Evolutionary conservation across 1,140 invertebrate species (phyloP).

Genomic region (Zaprionus camerounensis): DNA sequence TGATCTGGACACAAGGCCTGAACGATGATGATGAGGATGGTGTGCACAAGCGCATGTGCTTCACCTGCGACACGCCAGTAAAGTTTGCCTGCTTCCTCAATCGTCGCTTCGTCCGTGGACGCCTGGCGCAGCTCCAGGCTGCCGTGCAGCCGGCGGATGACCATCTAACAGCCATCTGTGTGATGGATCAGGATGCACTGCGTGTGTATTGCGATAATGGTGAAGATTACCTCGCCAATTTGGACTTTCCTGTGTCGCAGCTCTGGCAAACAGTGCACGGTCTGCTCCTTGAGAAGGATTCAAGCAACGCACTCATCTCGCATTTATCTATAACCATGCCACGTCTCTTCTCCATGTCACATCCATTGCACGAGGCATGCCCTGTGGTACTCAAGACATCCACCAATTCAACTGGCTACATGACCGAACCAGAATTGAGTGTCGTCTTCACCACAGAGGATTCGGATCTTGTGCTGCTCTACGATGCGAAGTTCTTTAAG

Average conservation of each 20-base stretch:
- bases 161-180: slow-evolving; percentile 70
- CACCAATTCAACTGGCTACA: slow-evolving; percentile 84
- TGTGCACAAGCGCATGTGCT: slow-evolving; percentile 87
- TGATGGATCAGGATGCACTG: slow-evolving; percentile 88
- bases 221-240: slow-evolving; percentile 91
- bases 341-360: slow-evolving; percentile 92
- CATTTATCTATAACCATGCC: slow-evolving; percentile 85
- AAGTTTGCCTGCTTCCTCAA: slow-evolving; percentile 91
- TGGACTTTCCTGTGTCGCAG: slow-evolving; percentile 93
- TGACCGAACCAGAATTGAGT: slow-evolving; percentile 87
- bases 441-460: slow-evolving; percentile 87
- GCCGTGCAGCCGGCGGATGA: slow-evolving; percentile 57
- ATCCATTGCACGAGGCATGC: slow-evolving; percentile 95
- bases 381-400: slow-evolving; percentile 90
- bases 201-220: slow-evolving; percentile 92
- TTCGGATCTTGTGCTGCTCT: slow-evolving; percentile 90
- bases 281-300: slow-evolving; percentile 90
- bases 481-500: slow-evolving; percentile 89
- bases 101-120: slow-evolving; percentile 89
- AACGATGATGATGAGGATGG: slow-evolving; percentile 64
- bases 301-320: slow-evolving; percentile 72
- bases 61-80: slow-evolving; percentile 92
- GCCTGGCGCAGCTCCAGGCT: slow-evolving; percentile 59
- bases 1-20: slow-evolving; percentile 88
- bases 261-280: slow-evolving; percentile 92